Evolutionary conservation across 2,888 invertebrate genomes (phyloP), one percentile per base, ranked within the genome.

Genomic region (Boloria selene): DNA sequence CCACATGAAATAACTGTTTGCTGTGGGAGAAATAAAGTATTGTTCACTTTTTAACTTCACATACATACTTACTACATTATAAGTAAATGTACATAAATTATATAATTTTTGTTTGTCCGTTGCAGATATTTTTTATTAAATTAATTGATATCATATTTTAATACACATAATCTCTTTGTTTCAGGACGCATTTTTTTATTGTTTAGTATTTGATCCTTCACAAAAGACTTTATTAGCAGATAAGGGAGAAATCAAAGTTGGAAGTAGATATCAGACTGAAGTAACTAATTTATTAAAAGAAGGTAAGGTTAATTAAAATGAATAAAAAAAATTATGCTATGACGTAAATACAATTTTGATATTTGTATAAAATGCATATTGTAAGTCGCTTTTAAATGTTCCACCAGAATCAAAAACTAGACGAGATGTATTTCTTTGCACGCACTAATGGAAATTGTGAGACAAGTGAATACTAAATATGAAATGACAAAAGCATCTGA

Each of bases 171-270:
- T 82, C 83, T 82, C 81, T 81, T 88, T 88, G 85, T 93, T 94
- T 75, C 94, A 98, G 95, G 99, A 99, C 93, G 96, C 98, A 88
- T 99, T 99, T 94, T 99, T 99, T 94, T 99, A 99, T 93, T 99
- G 99, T 89, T 94, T 99, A 91, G 99, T 99, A 80, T 99, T 99
- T 93, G 99, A 99, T 94, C 99, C 99, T 77, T 96, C 97, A 91
- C 98, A 99, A 93, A 98, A 98, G 93, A 99, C 99, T 79, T 94
- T 99, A 85, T 94, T 99, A 87, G 99, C 99, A 80, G 99, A 99
- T 93, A 98, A 99, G 94, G 99, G 98, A 85, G 98, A 97, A 94
- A 98, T 98, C 88, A 94, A 94, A 89, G 95, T 94, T 87, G 99
- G 99, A 81, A 96, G 96, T 87, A 96, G 97, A 92, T 99, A 98